Percentiles rank a stretch among this genome's conserved stretches.
These are phyloP conservation scores for Pristionchus maxplancki DNA, from an alignment of 2,888 invertebrate genomes.

Conservation along the genomic window DNA sequence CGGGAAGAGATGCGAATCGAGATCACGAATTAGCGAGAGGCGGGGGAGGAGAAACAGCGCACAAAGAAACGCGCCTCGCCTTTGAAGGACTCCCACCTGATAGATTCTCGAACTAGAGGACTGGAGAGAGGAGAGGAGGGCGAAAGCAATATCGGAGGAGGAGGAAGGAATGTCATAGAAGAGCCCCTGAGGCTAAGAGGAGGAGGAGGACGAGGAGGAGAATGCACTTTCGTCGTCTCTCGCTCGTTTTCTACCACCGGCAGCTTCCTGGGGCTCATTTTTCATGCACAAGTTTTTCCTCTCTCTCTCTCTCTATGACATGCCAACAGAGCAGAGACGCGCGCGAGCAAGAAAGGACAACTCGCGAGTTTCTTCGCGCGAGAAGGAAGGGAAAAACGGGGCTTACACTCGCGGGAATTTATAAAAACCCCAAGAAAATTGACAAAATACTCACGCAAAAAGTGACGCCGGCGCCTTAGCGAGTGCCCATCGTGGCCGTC, in stretches of 20 bases:
- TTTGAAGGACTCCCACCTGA: background rate
- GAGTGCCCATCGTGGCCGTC: background rate
- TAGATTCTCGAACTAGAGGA: background rate
- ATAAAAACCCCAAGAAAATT: background rate
- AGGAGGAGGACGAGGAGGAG: background rate
- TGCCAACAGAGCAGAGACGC: constrained; percentile 13
- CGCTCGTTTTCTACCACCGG: constrained; percentile 5
- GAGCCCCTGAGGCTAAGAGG: constrained; percentile 1
- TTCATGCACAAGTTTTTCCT: constrained; percentile 18
- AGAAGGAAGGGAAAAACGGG: background rate
- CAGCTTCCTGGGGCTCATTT: constrained; percentile 36
- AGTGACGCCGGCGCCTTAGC: background rate
- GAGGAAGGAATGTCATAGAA: constrained; percentile 28
- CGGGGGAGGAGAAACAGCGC: background rate
- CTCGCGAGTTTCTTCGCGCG: background rate
- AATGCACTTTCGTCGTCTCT: constrained; percentile 20
- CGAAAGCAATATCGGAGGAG: background rate
- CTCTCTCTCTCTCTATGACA: background rate
- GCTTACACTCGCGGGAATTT: background rate
- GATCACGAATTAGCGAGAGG: constrained; percentile 3
- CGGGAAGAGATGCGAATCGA: background rate
- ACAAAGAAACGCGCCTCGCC: background rate
- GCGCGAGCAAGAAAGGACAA: background rate
- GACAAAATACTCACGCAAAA: background rate
- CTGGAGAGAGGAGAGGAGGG: background rate